phyloP scores from a whole-genome alignment of 2,113 vertebrate species.

The Aegotheles bennettii region DNA sequence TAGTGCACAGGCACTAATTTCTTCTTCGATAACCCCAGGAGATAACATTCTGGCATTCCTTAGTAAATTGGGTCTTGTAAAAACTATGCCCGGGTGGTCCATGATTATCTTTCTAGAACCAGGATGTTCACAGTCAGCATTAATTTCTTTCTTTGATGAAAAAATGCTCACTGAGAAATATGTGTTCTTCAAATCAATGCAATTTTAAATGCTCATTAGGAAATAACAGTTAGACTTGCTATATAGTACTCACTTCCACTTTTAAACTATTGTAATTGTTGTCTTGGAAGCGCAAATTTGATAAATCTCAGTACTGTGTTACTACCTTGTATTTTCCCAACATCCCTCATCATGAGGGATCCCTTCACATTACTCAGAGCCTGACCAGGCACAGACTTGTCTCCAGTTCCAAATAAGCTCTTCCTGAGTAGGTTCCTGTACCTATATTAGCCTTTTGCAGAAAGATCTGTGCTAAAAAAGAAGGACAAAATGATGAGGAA shows the following conservation, averaged over 20 bases:
- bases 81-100: conserved; percentile 47
- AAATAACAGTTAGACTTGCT: conserved; percentile 4
- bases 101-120: not conserved
- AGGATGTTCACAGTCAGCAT: not conserved
- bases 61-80: conserved; percentile 27
- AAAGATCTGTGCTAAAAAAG: not conserved
- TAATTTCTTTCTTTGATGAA: not conserved
- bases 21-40: conserved; percentile 3
- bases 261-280: not conserved
- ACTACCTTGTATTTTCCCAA: not conserved
- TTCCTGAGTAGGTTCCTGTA: not conserved
- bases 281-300: not conserved
- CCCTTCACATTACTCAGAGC: not conserved
- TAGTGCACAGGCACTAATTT: conserved; percentile 6
- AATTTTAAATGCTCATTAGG: not conserved
- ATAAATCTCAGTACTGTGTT: not conserved
- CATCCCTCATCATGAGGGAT: not conserved
- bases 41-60: conserved; percentile 10
- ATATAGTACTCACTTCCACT: not conserved
- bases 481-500: not conserved
- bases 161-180: conserved; percentile 30
- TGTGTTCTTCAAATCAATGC: not conserved
- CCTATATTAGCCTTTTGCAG: not conserved
- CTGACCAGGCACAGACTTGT: not conserved
- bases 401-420: not conserved